Evolutionary conservation across 64 coral and sea anemone genomes (phyloP).

Genomic region (Hydrozoanthus tunicans): DNA sequence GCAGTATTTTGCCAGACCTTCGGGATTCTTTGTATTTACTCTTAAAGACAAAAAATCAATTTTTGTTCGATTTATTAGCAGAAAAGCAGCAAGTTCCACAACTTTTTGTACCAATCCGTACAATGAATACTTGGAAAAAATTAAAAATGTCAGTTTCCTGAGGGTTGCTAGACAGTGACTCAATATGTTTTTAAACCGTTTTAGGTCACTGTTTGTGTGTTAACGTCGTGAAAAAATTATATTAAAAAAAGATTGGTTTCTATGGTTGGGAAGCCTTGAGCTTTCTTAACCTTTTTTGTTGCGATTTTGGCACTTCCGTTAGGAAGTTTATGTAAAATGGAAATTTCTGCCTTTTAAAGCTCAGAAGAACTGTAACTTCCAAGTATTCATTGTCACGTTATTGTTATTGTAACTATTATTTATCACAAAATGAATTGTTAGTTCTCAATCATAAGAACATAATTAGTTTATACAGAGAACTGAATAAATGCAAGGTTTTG

Average conservation of each 20-base stretch:
- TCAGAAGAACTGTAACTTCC: background rate
- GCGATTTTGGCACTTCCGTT: too few species aligned
- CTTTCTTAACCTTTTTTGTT: too few species aligned
- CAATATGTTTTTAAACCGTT: background rate
- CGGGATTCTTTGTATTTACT: background rate
- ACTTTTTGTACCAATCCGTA: background rate
- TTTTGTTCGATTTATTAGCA: background rate
- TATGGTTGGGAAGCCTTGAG: too few species aligned
- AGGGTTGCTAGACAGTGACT: background rate
- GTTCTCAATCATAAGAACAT: background rate
- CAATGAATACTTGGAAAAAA: background rate
- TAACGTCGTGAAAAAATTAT: too few species aligned
- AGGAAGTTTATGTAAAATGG: too few species aligned
- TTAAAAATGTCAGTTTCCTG: background rate
- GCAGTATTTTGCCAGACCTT: background rate
- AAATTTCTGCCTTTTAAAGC: background rate
- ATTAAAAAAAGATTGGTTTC: too few species aligned
- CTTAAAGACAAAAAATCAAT: background rate
- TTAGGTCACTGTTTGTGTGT: too few species aligned
- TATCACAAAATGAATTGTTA: background rate
- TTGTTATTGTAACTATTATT: background rate
- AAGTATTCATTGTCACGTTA: background rate
- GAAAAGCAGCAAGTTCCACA: background rate
- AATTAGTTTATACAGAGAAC: constrained; percentile 33
- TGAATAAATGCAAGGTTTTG: background rate